Evolutionary conservation across 2,113 vertebrate genomes (phyloP).

Genomic region (Henicopernis longicauda): DNA sequence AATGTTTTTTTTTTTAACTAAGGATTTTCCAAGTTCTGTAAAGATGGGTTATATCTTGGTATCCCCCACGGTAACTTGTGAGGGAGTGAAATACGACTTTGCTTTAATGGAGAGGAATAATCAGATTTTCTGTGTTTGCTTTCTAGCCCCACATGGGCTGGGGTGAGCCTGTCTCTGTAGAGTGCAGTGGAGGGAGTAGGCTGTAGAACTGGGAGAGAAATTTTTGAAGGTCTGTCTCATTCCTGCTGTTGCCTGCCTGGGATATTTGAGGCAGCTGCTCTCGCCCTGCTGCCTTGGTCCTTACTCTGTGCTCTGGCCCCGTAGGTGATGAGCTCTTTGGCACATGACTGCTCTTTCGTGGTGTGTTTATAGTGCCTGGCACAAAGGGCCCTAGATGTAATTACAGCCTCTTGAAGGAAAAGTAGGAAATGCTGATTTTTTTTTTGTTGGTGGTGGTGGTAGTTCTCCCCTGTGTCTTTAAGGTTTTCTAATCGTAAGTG

Average conservation of each 20-base stretch:
- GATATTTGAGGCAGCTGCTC: neutral
- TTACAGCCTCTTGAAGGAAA: neutral
- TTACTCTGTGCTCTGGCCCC: neutral
- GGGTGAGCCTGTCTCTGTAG: neutral
- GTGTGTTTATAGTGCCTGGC: neutral
- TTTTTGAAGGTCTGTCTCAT: neutral
- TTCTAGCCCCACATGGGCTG: rapidly evolving
- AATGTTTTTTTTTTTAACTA: neutral
- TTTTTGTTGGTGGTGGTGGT: neutral
- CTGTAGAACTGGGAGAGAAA: neutral
- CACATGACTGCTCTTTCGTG: neutral
- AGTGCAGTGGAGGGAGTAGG: neutral
- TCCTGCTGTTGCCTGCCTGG: too few relatives aligned
- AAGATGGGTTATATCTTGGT: neutral
- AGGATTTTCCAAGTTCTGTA: neutral
- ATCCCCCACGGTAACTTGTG: neutral
- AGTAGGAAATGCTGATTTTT: neutral
- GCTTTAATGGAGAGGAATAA: neutral
- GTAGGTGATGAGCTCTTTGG: neutral
- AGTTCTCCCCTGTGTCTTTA: neutral
- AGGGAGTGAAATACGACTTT: neutral
- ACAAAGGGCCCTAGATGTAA: neutral
- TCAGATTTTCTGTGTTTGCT: neutral
- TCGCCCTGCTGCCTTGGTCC: neutral
- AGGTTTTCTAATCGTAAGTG: neutral